Conservation (phyloP, 2,888 invertebrate species). For the Embidobia sp. region DNA sequence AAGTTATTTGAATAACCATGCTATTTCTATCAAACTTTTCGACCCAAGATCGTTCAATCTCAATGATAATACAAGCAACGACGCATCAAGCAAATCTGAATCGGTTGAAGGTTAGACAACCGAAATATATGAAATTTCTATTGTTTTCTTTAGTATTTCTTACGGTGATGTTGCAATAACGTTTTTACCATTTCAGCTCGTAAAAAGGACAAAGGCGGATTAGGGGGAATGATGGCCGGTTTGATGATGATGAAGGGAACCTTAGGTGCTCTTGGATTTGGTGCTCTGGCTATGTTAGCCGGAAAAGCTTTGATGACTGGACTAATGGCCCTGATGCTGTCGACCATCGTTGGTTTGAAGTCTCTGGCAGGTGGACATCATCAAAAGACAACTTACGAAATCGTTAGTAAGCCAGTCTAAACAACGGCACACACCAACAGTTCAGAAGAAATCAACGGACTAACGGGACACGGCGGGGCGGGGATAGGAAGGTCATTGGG, state of each 20-base stretch:
- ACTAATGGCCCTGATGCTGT: constrained; percentile 89
- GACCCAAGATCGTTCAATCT: constrained; percentile 85
- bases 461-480: constrained; percentile 84
- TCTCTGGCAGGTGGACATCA: constrained; percentile 86
- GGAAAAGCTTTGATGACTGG: constrained; percentile 93
- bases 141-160: no score
- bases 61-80: constrained; percentile 81
- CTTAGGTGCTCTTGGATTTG: constrained; percentile 88
- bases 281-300: constrained; percentile 89
- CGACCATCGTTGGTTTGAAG: constrained; percentile 89
- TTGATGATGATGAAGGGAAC: constrained; percentile 87
- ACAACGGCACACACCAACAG: constrained; percentile 87
- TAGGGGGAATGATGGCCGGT: constrained; percentile 82
- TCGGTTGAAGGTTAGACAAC: constrained; percentile 66
- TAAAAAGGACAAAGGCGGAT: constrained; percentile 79
- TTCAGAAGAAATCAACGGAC: constrained; percentile 86
- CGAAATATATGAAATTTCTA: not conserved
- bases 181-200: constrained; percentile 78
- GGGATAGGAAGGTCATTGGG: constrained; percentile 84
- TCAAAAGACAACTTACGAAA: constrained; percentile 89
- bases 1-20: constrained; percentile 88
- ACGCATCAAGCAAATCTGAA: constrained; percentile 73
- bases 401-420: constrained; percentile 91
- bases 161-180: no score
- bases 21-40: constrained; percentile 87